These are phyloP conservation scores for Azemiops feae DNA, from an alignment of 2,113 vertebrate species.

Conservation along the genomic window DNA sequence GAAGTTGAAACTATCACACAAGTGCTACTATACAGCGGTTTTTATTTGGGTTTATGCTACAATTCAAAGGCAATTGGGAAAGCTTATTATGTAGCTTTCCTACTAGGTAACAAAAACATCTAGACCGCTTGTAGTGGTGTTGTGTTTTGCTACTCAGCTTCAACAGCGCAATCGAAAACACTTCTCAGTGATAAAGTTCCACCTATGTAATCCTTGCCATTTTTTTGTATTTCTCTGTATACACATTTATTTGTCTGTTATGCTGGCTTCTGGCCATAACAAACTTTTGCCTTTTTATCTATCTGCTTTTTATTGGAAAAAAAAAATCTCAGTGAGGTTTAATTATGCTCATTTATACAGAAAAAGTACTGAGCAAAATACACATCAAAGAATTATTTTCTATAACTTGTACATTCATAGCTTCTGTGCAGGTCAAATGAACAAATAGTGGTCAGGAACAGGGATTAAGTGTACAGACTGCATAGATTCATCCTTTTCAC, in stretches of 20 bases:
- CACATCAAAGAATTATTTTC: not conserved
- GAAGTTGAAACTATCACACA: not conserved
- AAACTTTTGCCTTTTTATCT: not conserved
- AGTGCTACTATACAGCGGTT: not conserved
- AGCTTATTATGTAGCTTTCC: not conserved
- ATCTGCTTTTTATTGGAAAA: not conserved
- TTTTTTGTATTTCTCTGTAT: not conserved
- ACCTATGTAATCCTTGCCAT: not conserved
- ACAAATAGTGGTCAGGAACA: not conserved
- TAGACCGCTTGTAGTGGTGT: not conserved
- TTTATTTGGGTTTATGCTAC: not conserved
- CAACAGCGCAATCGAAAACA: not conserved
- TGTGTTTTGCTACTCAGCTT: not conserved
- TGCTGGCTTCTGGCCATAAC: not conserved
- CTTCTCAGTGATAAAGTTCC: not conserved
- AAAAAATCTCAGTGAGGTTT: not conserved
- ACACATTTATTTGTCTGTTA: not conserved
- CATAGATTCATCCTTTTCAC: not conserved
- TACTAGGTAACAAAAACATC: not conserved
- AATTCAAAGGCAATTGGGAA: not conserved
- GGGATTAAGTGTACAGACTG: not conserved
- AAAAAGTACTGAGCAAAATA: not conserved
- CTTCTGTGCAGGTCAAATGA: not conserved
- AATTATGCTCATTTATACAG: not conserved
- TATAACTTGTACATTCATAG: not conserved